Percentiles rank a stretch among this genome's conserved stretches.
Evolutionary conservation across 1,140 invertebrate species (phyloP).

Genomic region (Helicoverpa armigera): DNA sequence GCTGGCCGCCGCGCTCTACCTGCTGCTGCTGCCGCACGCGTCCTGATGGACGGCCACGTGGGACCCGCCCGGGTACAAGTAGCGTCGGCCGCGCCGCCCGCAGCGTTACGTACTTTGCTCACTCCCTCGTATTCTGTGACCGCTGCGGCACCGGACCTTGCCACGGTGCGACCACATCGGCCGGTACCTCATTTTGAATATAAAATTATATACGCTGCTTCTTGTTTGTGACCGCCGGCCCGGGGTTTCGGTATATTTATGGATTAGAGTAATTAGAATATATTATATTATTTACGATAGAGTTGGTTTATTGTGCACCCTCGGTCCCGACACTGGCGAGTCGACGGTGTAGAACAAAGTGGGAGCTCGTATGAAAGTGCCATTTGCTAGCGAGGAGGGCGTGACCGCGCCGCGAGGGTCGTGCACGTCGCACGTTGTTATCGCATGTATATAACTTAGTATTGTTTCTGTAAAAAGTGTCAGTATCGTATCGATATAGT

Average conservation of each 20-base stretch:
- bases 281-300: slow-evolving; percentile 52
- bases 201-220: slow-evolving; percentile 43
- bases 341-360: slow-evolving; percentile 42
- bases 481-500: slow-evolving; percentile 76
- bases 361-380: slow-evolving; percentile 64
- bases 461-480: slow-evolving; percentile 81
- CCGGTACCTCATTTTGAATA: slow-evolving; percentile 50
- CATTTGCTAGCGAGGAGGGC: slow-evolving; percentile 61
- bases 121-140: slow-evolving; percentile 42
- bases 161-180: slow-evolving; percentile 24
- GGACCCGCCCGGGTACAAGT: slow-evolving; percentile 83
- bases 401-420: slow-evolving; percentile 48
- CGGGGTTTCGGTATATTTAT: slow-evolving; percentile 59
- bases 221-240: slow-evolving; percentile 44
- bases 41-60: slow-evolving; percentile 86
- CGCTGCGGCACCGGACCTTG: background rate
- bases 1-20: slow-evolving; percentile 71
- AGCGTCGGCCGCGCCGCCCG: slow-evolving; percentile 57
- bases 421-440: slow-evolving; percentile 61
- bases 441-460: slow-evolving; percentile 73
- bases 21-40: slow-evolving; percentile 75
- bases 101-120: slow-evolving; percentile 50
- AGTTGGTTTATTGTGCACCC: slow-evolving; percentile 55
- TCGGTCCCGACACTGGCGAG: slow-evolving; percentile 37
- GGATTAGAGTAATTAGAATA: slow-evolving; percentile 69